Base-by-base conservation (phyloP, 2,888 invertebrate genomes). In the Xiphydria camelus region DNA sequence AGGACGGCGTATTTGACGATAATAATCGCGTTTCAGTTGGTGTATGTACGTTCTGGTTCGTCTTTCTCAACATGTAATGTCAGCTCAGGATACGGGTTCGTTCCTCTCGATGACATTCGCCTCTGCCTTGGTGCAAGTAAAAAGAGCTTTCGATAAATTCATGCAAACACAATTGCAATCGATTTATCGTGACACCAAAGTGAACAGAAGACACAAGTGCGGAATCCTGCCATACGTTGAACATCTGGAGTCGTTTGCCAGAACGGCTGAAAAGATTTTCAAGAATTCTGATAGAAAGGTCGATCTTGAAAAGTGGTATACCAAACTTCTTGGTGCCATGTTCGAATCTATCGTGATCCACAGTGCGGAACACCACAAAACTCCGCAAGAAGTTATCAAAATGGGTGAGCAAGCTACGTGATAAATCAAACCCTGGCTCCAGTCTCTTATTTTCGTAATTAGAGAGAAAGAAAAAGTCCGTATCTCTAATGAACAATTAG, bases 1-100 rank as follows among this genome's bases (percentile, higher is more conserved):
- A 2, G 4, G 31, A 46, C 36, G 17, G 22, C 33, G 25, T 20
- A 36, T 20, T n/a, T 65, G 70, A 20, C 63, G 77, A 77, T 59
- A 75, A 76, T 55, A 75, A 76, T 55, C 46, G 50, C 26, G 57
- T 73, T 77, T 44, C 66, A 95, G 94, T 76, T 94, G 94, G 73
- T 94, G 93, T 40, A 90, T 97, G 84, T 92, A 94, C 61, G 90
- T 95, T 50, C 80, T 97, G 66, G 96, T 96, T 9, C 85, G 91
- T 57, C 82, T 95, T 64, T 92, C 93, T 54, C 89, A 93, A 66
- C 95, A 97, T 70, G 95, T 95, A 18, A 88, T 94, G 84, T 89
- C 91, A 19, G 88, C 91, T 1, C 87, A 92, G 77, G 88, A 91
- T 72, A 82, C 88, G 37, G 91, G 91, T 46, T 90, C 91, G 20